Conservation (phyloP, 2,113 vertebrate species). For the Synchiropus splendidus region DNA sequence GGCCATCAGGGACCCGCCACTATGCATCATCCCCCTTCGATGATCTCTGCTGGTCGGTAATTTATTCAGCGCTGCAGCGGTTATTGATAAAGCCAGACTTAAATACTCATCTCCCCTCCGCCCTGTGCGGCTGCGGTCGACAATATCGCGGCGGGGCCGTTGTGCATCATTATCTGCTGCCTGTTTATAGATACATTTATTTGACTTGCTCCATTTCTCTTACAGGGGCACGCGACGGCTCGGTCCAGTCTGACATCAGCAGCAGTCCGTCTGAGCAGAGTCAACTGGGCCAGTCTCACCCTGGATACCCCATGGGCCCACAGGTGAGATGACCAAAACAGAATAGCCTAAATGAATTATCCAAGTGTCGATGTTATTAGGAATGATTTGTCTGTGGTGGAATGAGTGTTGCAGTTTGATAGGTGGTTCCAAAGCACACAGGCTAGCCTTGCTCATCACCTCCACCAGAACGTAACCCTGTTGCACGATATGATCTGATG, state of each 20-base stretch:
- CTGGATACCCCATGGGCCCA: slow-evolving; percentile 80
- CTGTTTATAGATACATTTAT: slow-evolving; percentile 7
- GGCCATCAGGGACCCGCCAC: slow-evolving; percentile 59
- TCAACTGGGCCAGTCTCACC: slow-evolving; percentile 78
- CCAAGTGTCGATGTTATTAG: no score
- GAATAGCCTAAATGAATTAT: no score
- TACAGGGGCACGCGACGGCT: slow-evolving; percentile 57
- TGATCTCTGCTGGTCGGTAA: slow-evolving; percentile 68
- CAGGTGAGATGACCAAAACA: slow-evolving; percentile 73
- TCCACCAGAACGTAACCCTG: no score
- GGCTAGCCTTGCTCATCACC: no score
- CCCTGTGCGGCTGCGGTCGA: slow-evolving; percentile 23
- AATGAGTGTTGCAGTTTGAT: no score
- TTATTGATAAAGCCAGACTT: slow-evolving; percentile 79
- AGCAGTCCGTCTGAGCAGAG: slow-evolving; percentile 80
- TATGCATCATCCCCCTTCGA: slow-evolving; percentile 59
- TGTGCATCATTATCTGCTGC: neutral
- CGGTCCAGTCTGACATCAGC: slow-evolving; percentile 74
- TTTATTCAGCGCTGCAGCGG: slow-evolving; percentile 70
- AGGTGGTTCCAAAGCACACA: no score
- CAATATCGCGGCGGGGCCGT: slow-evolving; percentile 24
- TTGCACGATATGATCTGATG: no score
- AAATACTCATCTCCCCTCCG: slow-evolving; percentile 55
- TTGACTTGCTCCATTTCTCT: slow-evolving; percentile 20
- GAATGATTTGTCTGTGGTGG: no score